phyloP scores from a whole-genome alignment of 2,797 vertebrate species.

The Synanceia verrucosa region DNA sequence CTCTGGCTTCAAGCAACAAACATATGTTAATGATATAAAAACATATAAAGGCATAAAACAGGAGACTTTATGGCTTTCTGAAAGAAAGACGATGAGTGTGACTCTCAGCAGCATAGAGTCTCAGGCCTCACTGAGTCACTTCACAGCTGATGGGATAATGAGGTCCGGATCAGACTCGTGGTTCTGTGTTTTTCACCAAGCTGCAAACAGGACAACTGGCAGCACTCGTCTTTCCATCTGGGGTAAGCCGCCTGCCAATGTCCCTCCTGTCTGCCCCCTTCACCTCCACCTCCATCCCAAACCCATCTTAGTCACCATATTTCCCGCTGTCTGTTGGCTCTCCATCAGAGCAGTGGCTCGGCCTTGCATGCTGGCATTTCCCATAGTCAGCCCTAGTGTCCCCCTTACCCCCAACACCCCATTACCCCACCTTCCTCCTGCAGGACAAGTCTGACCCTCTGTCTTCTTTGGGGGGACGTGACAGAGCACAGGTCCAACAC shows the following conservation, averaged over 20 bases:
- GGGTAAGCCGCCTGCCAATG: slow-evolving; percentile 44
- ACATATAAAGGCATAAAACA: background rate
- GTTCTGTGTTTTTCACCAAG: slow-evolving; percentile 47
- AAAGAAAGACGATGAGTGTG: background rate
- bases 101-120: slow-evolving; percentile 9
- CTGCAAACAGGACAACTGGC: slow-evolving; percentile 65
- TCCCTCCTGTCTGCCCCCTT: slow-evolving; percentile 13
- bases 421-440: background rate
- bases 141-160: slow-evolving; percentile 71
- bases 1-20: too few species aligned
- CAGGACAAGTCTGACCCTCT: slow-evolving; percentile 14
- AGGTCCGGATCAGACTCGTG: slow-evolving; percentile 55
- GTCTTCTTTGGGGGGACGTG: slow-evolving; percentile 44
- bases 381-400: slow-evolving; percentile 30
- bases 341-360: slow-evolving; percentile 40
- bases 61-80: background rate
- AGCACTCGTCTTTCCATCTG: slow-evolving; percentile 52
- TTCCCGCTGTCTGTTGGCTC: slow-evolving; percentile 36
- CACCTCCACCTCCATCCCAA: slow-evolving; percentile 14
- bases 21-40: too few species aligned
- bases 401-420: slow-evolving; percentile 4
- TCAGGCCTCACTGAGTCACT: slow-evolving; percentile 62
- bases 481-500: slow-evolving; percentile 52
- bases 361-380: slow-evolving; percentile 28
- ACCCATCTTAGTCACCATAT: slow-evolving; percentile 45